These are phyloP conservation scores for Malacosoma neustria DNA, from an alignment of 2,888 invertebrate species.

Conservation along the genomic window DNA sequence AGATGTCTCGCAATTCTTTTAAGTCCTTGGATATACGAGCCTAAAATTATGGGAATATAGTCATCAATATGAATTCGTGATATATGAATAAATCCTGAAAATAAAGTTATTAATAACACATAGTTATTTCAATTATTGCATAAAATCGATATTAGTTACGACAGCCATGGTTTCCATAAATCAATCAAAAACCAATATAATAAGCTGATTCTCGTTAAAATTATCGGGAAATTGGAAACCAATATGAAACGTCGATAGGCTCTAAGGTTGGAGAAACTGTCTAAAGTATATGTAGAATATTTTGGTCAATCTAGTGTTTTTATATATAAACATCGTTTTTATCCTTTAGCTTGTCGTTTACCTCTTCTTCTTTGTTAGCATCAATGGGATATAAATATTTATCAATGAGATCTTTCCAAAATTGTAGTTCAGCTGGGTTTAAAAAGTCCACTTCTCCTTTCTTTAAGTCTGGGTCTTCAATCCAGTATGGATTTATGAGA, in stretches of 20 bases:
- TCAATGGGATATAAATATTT: constrained; percentile 96
- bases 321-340: too few relatives aligned
- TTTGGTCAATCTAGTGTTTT: too few relatives aligned
- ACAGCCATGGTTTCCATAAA: too few relatives aligned
- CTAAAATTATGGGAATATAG: constrained; percentile 78
- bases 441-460: constrained; percentile 94
- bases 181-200: too few relatives aligned
- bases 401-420: constrained; percentile 96
- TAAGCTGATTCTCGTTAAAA: too few relatives aligned
- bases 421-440: constrained; percentile 86
- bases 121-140: neutral
- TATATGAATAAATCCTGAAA: constrained; percentile 9
- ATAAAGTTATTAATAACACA: constrained; percentile 5
- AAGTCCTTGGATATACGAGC: constrained; percentile 92
- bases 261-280: too few relatives aligned
- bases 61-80: constrained; percentile 20
- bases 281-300: too few relatives aligned
- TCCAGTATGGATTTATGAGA: constrained; percentile 94
- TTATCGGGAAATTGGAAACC: too few relatives aligned
- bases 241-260: too few relatives aligned
- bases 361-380: constrained; percentile 93
- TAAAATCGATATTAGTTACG: too few relatives aligned
- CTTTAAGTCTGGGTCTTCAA: constrained; percentile 90
- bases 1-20: constrained; percentile 95
- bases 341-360: too few relatives aligned